Conservation (phyloP, 92 coral and sea anemone genomes). For the Epizoanthus rinbou region DNA sequence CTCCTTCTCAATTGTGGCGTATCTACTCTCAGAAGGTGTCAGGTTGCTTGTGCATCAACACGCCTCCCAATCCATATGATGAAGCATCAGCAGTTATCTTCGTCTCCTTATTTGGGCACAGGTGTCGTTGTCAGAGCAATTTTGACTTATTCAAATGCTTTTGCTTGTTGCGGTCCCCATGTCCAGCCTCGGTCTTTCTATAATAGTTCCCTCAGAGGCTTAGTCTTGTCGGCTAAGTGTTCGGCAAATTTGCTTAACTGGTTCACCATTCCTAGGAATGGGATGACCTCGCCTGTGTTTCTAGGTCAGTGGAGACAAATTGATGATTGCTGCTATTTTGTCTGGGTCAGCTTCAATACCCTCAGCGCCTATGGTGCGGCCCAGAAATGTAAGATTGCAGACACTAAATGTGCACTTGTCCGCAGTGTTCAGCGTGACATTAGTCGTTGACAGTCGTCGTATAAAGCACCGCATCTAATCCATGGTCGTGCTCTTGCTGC, state of each 20-base stretch:
- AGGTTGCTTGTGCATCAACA: slow-evolving; percentile 57
- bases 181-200: slow-evolving; percentile 45
- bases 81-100: slow-evolving; percentile 62
- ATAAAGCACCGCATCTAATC: too few relatives aligned
- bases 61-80: slow-evolving; percentile 50
- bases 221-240: slow-evolving; percentile 46
- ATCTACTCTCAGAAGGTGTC: slow-evolving; percentile 45
- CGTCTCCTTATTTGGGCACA: slow-evolving; percentile 52
- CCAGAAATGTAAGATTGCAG: background rate
- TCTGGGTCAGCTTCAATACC: slow-evolving; percentile 53
- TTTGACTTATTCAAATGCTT: slow-evolving; percentile 50
- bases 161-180: slow-evolving; percentile 45
- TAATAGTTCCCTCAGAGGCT: slow-evolving; percentile 44
- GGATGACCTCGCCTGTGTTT: slow-evolving; percentile 43
- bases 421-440: too few relatives aligned
- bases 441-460: too few relatives aligned
- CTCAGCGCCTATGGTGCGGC: slow-evolving; percentile 38
- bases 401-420: too few relatives aligned
- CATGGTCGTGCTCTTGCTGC: too few relatives aligned
- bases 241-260: slow-evolving; percentile 48
- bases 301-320: background rate
- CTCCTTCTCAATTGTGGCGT: slow-evolving; percentile 14
- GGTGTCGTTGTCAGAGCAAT: slow-evolving; percentile 36
- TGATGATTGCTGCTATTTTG: slow-evolving; percentile 47
- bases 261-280: slow-evolving; percentile 58